Base-by-base conservation (phyloP, 1,140 invertebrate genomes). In the Leptopilina clavipes region DNA sequence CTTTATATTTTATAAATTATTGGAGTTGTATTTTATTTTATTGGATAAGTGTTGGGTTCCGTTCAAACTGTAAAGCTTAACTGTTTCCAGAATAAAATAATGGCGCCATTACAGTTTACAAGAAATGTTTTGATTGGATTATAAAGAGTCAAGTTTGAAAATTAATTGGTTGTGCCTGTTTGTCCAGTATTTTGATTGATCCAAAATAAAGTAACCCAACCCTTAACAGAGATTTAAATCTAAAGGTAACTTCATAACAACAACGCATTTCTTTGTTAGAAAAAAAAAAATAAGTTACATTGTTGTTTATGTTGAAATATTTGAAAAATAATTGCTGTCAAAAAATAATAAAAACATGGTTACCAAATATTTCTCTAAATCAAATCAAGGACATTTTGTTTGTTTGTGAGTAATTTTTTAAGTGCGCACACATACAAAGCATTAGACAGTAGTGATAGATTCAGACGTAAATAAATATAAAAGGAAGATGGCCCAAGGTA, bases 381-480 rank as follows among this genome's bases (percentile, higher is more conserved):
- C 9, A 9, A 3, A 40, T 40, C 5, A 40, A 40, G 37, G 5
- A 40, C 37, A 31, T 31, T 31, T 31, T 31, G 5, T 31, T 31
- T 31, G 25, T 40, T 40, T 40, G 37, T 8, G 37, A 40, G 8
- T 40, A 8, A 40, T 40, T 40, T 40, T 40, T 40, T 9, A 40
- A 40, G 37, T 40, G 37, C 5, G 37, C 9, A 40, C 37, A 40
- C 9, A 7, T 52, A 17, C 12, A 14, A 3, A 48, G 12, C 45
- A 14, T n/a, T n/a, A n/a, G 12, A 48, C 25, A 31, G 25, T 40
- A 9, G 37, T 17, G 48, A 8, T 8, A 2, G 6, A 14, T 11
- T 17, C 48, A 52, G 14, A 31, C 59, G 25, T 65, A 65, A 65
- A 65, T 65, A 65, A 37, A 65, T 31, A 65, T 12, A 65, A 8